Evolutionary conservation across 2,888 invertebrate species (phyloP), one percentile per base, ranked within the genome.

Genomic region (Selenia dentaria): DNA sequence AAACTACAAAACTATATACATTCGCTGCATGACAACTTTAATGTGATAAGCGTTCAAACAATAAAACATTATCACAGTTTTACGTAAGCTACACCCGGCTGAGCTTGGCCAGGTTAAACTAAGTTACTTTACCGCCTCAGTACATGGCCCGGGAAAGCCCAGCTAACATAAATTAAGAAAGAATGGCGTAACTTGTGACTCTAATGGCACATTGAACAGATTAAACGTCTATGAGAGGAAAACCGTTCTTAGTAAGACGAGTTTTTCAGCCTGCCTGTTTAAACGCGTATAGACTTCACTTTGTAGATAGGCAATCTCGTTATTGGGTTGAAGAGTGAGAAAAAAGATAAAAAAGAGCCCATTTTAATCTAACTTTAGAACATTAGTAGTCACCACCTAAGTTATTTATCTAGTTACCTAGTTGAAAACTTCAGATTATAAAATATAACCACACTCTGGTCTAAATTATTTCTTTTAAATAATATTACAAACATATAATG

Each of bases 141-240:
- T 46, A 36, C 26, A 36, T 45, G 34, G 35, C 55, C 48, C 50
- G 55, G 62, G 56, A 64, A 70, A 61, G 64, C 62, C 59, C 58
- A 57, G 54, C 67, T 49, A 51, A 75, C 74, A 82, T 87, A 85
- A 86, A 84, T 87, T 79, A 76, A 61, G 63, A 73, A 76, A 74
- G 75, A 83, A 87, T 75, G 74, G 81, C 73, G 74, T 62, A 85
- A 87, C 74, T 87, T 86, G 76, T 74, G 80, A 77, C 77, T 80
- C 67, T 83, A 84, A 84, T 81, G 75, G 73, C 76, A 77, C 79
- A 84, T 83, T 74, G 79, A 79, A 74, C 77, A 77, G 81, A 85
- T 85, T 86, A 86, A 82, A 77, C 60, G 78, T 67, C 69, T 69
- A 61, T 70, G 64, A 60, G 70, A 76, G 70, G 66, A 59, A 71